A percentile compares a stretch with the other conserved stretches of the same genome.
Conservation (phyloP, 2,113 vertebrate species). For the Paracanthobrama guichenoti region DNA sequence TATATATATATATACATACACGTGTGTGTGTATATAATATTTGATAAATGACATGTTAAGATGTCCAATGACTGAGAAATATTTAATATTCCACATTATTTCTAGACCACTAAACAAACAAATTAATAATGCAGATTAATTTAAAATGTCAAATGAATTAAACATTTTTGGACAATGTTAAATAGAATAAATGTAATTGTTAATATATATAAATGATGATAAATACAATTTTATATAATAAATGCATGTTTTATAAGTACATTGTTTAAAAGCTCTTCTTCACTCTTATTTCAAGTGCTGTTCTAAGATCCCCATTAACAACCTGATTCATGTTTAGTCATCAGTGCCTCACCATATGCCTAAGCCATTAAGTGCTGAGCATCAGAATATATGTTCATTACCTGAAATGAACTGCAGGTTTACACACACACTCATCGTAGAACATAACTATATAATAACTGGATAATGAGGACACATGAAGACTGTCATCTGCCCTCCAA, state of each 20-base stretch:
- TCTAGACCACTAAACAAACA: background rate
- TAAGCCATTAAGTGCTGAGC: slow-evolving; percentile 28
- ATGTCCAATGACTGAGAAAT: background rate
- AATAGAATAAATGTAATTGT: background rate
- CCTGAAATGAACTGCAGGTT: slow-evolving; percentile 6
- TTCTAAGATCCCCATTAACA: background rate
- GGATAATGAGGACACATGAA: background rate
- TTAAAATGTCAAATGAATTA: too few species aligned
- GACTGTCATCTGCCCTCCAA: background rate
- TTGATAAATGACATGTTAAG: background rate
- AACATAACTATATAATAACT: background rate
- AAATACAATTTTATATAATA: background rate
- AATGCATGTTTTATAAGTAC: background rate
- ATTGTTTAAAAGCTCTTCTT: background rate
- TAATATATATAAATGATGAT: background rate
- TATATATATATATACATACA: too few species aligned
- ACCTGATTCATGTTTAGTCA: slow-evolving; percentile 29
- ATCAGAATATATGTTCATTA: background rate
- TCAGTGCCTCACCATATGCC: slow-evolving; percentile 19
- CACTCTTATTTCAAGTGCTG: background rate
- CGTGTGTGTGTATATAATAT: too few species aligned
- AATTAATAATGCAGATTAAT: background rate
- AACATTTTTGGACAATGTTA: background rate
- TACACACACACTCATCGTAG: background rate
- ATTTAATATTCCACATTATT: background rate